A percentile compares a stretch with the other conserved stretches of the same genome.
Conservation (phyloP, 1,140 invertebrate species). For the Cotesia vestalis region DNA sequence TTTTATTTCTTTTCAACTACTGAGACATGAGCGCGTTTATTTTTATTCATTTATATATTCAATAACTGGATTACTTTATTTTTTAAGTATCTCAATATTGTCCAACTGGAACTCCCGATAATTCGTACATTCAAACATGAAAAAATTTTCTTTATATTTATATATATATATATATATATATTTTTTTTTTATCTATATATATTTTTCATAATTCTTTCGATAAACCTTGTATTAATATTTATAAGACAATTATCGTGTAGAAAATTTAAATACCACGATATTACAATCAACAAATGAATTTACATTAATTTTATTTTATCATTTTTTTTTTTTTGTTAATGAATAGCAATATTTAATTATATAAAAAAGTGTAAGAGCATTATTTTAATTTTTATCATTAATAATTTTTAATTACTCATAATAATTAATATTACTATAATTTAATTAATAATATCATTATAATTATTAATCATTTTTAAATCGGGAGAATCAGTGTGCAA, state of each 20-base stretch:
- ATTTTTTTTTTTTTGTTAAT: no score
- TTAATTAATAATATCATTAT: no score
- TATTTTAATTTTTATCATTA: neutral
- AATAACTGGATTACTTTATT: slow-evolving; percentile 20
- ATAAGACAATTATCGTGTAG: no score
- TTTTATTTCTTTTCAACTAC: slow-evolving; percentile 23
- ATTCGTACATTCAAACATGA: neutral
- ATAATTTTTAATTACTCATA: slow-evolving; percentile 12
- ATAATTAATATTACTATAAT: no score
- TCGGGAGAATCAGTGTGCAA: slow-evolving; percentile 3
- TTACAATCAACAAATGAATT: no score
- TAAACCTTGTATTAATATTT: neutral
- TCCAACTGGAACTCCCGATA: slow-evolving; percentile 29
- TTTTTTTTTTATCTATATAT: neutral
- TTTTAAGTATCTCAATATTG: slow-evolving; percentile 35
- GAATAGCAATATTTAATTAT: no score
- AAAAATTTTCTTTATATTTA: neutral
- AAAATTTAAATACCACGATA: no score
- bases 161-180: neutral
- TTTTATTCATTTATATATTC: slow-evolving; percentile 14
- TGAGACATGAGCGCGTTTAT: slow-evolving; percentile 28
- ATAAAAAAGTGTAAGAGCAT: no score
- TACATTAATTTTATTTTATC: no score
- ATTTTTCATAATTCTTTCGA: neutral
- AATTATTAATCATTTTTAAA: neutral